Evolutionary conservation across 2,113 vertebrate species (phyloP).

Genomic region (Noctilio leporinus): DNA sequence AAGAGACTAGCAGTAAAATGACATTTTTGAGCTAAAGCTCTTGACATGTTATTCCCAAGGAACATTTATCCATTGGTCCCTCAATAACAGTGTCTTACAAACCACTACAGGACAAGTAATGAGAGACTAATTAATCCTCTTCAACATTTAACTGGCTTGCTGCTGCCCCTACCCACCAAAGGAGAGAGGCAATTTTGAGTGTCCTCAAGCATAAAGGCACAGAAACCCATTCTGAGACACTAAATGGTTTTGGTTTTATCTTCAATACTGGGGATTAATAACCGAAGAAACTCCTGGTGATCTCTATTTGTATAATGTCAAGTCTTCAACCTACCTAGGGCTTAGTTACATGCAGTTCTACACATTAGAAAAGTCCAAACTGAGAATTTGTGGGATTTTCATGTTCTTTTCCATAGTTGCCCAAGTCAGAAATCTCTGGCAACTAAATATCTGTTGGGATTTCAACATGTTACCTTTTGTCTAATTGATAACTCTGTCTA

Average conservation of each 20-base stretch:
- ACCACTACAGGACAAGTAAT: not conserved
- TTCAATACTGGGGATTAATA: not conserved
- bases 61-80: not conserved
- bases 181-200: not conserved
- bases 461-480: not conserved
- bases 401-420: not conserved
- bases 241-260: not conserved
- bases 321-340: not conserved
- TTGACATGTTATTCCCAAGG: not conserved
- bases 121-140: not conserved
- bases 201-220: not conserved
- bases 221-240: not conserved
- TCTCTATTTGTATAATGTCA: not conserved
- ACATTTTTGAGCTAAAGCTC: not conserved
- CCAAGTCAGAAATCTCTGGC: not conserved
- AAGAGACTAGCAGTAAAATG: not conserved
- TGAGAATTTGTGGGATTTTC: not conserved
- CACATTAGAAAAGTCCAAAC: not conserved
- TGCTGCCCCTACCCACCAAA: not conserved
- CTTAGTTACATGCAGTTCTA: not conserved
- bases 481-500: not conserved
- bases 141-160: not conserved
- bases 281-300: not conserved
- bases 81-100: not conserved
- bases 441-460: not conserved